Base-by-base conservation (phyloP, 2,797 vertebrate species). In the Acanthopagrus latus region DNA sequence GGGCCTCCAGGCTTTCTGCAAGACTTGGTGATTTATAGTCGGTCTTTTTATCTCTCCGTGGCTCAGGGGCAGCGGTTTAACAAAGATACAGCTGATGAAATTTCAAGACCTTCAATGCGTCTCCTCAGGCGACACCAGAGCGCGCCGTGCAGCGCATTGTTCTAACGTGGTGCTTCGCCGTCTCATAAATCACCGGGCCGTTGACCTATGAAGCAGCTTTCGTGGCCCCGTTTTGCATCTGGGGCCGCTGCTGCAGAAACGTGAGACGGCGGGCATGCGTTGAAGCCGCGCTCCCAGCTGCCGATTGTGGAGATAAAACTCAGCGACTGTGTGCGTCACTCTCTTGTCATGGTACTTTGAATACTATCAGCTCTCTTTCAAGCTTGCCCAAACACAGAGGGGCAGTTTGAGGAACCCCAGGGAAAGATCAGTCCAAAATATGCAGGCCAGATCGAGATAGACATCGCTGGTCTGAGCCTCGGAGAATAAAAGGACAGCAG, bases 281-380 rank as follows among this genome's bases (percentile, higher is more conserved):
- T 65, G 71, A 46, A 73, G 78, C 83, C 25, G 51, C 38, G 14
- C 86, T 86, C 80, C 81, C 90, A 92, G 93, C 90, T 93, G 92
- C 88, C 17, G 93, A 94, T 94, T 0, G 87, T 67, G 0, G 7
- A 86, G 95, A 95, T 95, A 94, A 93, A 71, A 17, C 64, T 46
- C 82, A 33, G 76, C 25, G 66, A 73, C 81, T 82, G 74, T 59
- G 88, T 95, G 93, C 92, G 94, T 95, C 93, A 95, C 87, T 88
- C 80, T 82, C 84, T 86, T 84, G 92, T 86, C 87, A 83, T 84
- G 85, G 72, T 75, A 76, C 91, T 94, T 89, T 94, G 92, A 93
- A 91, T 90, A 72, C 91, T 92, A 93, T 95, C 94, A 91, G 87
- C 67, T 82, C 75, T 77, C 91, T 94, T 94, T 94, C 85, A 92